phyloP scores from a whole-genome alignment of 2,888 invertebrate species.

The Parnassius glacialis region DNA sequence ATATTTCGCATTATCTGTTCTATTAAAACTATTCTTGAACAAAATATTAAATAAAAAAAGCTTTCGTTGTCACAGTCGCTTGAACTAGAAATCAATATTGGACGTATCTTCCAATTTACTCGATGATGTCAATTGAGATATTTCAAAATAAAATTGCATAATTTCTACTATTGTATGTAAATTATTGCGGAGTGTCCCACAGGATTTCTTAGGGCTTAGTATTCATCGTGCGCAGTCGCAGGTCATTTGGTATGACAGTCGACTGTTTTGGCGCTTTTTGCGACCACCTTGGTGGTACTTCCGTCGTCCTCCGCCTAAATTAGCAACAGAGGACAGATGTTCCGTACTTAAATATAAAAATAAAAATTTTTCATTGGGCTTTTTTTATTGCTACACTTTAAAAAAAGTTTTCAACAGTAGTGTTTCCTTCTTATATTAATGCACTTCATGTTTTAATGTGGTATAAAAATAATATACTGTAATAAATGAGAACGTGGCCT shows the following conservation, averaged over 20 bases:
- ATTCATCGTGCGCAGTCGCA: slow-evolving; percentile 38
- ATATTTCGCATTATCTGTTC: too few relatives aligned
- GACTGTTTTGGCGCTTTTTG: slow-evolving; percentile 38
- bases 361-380: not conserved
- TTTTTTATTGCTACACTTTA: too few relatives aligned
- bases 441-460: too few relatives aligned
- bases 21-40: too few relatives aligned
- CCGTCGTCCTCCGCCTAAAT: slow-evolving; percentile 33
- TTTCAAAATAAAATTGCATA: slow-evolving; percentile 5
- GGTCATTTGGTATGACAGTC: slow-evolving; percentile 35
- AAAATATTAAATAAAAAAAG: too few relatives aligned
- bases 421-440: too few relatives aligned
- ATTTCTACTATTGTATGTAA: slow-evolving; percentile 21
- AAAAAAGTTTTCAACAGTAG: too few relatives aligned
- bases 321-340: slow-evolving; percentile 22
- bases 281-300: slow-evolving; percentile 34
- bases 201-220: slow-evolving; percentile 23
- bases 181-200: not conserved
- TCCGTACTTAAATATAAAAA: not conserved
- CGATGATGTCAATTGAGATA: slow-evolving; percentile 10
- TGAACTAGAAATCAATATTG: not conserved
- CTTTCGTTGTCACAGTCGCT: too few relatives aligned
- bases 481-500: too few relatives aligned
- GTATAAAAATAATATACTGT: too few relatives aligned
- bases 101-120: not conserved